Evolutionary conservation across 2,797 vertebrate genomes (phyloP).

Genomic region (Morus bassanus): DNA sequence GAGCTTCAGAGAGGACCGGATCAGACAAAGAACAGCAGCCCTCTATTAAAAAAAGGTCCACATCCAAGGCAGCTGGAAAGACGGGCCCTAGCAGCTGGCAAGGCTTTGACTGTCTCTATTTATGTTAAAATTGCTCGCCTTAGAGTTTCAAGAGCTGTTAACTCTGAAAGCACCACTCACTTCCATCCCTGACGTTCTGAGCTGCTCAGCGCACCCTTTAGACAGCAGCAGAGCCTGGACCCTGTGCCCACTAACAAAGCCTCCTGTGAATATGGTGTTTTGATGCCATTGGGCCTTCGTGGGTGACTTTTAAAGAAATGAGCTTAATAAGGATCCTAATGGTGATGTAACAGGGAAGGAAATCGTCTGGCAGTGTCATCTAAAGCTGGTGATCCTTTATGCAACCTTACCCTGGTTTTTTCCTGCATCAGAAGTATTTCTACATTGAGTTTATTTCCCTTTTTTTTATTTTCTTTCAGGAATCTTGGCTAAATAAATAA

Average conservation of each 20-base stretch:
- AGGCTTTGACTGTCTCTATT: not conserved
- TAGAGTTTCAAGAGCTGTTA: not conserved
- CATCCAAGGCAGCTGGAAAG: not conserved
- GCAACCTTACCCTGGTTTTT: not conserved
- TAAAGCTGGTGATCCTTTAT: not conserved
- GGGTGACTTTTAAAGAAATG: not conserved
- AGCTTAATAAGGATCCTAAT: not conserved
- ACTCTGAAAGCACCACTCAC: not conserved
- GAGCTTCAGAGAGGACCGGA: not conserved
- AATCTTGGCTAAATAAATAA: not conserved
- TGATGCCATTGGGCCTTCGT: not conserved
- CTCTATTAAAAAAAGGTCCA: not conserved
- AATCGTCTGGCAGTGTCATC: not conserved
- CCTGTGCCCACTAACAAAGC: not conserved
- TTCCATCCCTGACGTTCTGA: rapidly evolving
- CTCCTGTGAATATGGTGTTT: not conserved
- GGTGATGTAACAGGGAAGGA: not conserved
- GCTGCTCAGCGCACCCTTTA: not conserved
- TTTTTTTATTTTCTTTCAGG: not conserved
- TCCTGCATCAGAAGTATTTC: not conserved
- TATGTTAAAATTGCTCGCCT: not conserved
- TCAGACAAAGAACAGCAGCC: not conserved
- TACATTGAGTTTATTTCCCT: not conserved
- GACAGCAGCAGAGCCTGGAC: not conserved
- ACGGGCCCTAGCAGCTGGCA: not conserved